Base-by-base conservation (phyloP, 2,888 invertebrate genomes). In the Cerastis rubricosa region DNA sequence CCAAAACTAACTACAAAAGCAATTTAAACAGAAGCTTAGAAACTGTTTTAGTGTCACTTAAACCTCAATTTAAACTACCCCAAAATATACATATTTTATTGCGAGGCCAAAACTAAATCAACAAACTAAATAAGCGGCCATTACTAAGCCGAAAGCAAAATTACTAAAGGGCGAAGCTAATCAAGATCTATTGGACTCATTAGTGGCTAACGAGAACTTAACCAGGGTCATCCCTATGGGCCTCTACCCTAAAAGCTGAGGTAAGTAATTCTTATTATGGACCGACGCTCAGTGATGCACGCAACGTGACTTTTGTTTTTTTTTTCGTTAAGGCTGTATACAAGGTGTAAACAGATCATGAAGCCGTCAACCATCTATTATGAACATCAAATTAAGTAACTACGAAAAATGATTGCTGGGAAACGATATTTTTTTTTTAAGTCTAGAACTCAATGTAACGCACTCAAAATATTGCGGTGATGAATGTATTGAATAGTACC, bases 141-240 rank as follows among this genome's bases (percentile, higher is more conserved):
- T 88, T 87, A 85, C 82, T 74, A 57, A 77, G 69, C 76, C 71
- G 40, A 80, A 82, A 81, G 83, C 85, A 85, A 86, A 89, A 88
- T 89, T 81, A 87, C 83, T 89, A 77, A 74, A 78, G 85, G 86
- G 81, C 77, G 67, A 67, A 75, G 85, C 78, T 88, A 88, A 89
- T 89, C 87, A 89, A 88, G 89, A 89, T 89, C 81, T 87, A 89
- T 88, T 89, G 78, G 87, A 85, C 86, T 89, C 88, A 87, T 89
- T 89, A 89, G 87, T 81, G 78, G 86, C 71, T 88, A 89, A 89
- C 88, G 89, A 87, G 88, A 87, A 85, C 87, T 89, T 89, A 89
- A 89, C 87, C 87, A 87, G 88, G 88, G 87, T 83, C 80, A 81
- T 89, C 88, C 88, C 88, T 66, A 74, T 80, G 89, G 88, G 79